These are phyloP conservation scores for Sander vitreus DNA, from an alignment of 2,113 vertebrate species.

Conservation along the genomic window DNA sequence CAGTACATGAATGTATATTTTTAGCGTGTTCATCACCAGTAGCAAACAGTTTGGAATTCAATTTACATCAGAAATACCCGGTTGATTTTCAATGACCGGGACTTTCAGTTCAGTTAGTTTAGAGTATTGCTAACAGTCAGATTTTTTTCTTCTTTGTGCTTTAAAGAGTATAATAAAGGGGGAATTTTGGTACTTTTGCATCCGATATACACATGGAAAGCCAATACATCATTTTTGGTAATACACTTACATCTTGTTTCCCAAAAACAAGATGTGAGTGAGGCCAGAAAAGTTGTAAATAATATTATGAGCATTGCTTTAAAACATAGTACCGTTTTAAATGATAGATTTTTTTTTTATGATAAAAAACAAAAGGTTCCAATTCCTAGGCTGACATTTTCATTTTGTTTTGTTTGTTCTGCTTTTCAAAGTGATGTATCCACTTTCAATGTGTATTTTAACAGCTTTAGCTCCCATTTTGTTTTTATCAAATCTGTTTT, in stretches of 20 bases:
- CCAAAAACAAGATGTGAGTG: too few relatives aligned
- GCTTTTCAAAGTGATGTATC: not conserved
- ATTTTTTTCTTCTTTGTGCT: constrained; percentile 38
- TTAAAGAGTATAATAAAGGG: not conserved
- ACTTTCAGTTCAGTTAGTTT: constrained; percentile 26
- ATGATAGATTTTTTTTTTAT: not conserved
- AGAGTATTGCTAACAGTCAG: constrained; percentile 9
- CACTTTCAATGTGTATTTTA: not conserved
- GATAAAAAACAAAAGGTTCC: not conserved
- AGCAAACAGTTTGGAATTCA: not conserved
- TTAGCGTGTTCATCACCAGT: not conserved
- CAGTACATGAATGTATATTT: constrained; percentile 14
- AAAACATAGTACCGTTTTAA: constrained; percentile 6
- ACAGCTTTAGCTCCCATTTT: not conserved
- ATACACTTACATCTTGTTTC: not conserved
- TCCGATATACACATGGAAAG: not conserved
- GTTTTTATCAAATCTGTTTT: constrained; percentile 4
- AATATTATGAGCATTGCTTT: not conserved
- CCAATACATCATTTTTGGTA: not conserved
- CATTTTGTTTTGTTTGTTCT: not conserved
- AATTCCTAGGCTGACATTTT: not conserved
- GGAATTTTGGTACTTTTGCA: constrained; percentile 6
- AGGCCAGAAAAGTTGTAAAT: too few relatives aligned
- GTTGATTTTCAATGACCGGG: not conserved
- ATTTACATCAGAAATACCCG: not conserved